Conservation (phyloP, 1,140 invertebrate species). For the Colletes gigas region DNA sequence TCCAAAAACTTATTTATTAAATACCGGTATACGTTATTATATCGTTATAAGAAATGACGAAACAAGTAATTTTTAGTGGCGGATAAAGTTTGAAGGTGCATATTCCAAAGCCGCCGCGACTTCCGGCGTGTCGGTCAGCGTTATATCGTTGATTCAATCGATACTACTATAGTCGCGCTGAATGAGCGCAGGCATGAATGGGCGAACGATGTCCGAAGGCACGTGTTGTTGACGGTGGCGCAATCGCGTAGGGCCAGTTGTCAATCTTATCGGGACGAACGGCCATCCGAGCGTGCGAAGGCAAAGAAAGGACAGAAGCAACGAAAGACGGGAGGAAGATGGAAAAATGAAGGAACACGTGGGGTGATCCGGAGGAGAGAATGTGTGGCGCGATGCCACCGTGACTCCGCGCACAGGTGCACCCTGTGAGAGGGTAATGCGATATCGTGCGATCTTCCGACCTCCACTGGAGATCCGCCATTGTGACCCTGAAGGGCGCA, state of each 20-base stretch:
- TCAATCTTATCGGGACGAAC: conserved; percentile 55
- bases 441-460: conserved; percentile 68
- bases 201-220: conserved; percentile 27
- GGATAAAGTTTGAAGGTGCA: background rate
- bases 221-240: conserved; percentile 27
- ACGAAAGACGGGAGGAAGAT: background rate
- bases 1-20: too few species aligned
- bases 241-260: conserved; percentile 14
- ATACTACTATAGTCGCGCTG: conserved; percentile 11
- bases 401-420: conserved; percentile 60
- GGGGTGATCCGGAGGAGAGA: conserved; percentile 33
- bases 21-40: too few species aligned
- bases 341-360: conserved; percentile 13
- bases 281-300: background rate
- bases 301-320: background rate
- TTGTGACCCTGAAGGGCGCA: conserved; percentile 47
- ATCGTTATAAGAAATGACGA: background rate
- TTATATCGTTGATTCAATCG: conserved; percentile 16
- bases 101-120: background rate
- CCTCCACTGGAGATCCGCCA: conserved; percentile 27
- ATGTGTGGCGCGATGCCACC: conserved; percentile 44
- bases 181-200: conserved; percentile 52
- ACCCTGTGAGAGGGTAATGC: conserved; percentile 57
- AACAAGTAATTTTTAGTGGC: too few species aligned
- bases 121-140: background rate